Percentiles rank a stretch among this genome's conserved stretches.
These are phyloP conservation scores for Apostichopus leukothele DNA, from an alignment of 53 echinoderm and acorn worm genomes.

Conservation along the genomic window DNA sequence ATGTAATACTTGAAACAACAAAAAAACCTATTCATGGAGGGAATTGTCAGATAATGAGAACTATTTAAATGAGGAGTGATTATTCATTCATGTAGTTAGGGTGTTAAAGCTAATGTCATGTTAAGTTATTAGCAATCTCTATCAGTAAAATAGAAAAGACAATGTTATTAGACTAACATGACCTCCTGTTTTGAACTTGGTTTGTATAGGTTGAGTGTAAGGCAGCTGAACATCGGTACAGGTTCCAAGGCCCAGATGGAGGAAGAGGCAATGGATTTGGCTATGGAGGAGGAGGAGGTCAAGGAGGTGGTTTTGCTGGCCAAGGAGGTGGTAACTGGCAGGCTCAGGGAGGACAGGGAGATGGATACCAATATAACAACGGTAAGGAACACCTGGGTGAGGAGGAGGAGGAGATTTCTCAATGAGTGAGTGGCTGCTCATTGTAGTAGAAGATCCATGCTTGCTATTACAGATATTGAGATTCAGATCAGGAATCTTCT, in stretches of 20 bases:
- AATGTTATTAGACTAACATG: not conserved
- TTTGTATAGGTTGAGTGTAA: slow-evolving; percentile 22
- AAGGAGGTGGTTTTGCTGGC: not conserved
- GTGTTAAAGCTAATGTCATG: no score
- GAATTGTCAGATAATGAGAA: no score
- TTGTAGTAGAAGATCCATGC: no score
- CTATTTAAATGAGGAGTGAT: no score
- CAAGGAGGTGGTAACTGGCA: slow-evolving; percentile 20
- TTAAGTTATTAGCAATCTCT: not conserved
- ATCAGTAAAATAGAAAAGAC: not conserved
- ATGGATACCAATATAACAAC: slow-evolving; percentile 4
- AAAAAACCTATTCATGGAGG: no score
- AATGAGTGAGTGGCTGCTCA: no score
- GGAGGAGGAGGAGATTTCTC: no score
- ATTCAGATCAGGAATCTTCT: no score
- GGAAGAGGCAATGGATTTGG: not conserved
- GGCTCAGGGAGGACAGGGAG: slow-evolving; percentile 25
- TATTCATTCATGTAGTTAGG: no score
- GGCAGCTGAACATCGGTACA: slow-evolving; percentile 9
- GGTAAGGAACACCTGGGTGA: not conserved
- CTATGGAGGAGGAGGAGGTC: not conserved
- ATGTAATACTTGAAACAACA: no score
- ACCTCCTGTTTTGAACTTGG: slow-evolving; percentile 3
- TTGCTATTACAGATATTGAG: no score
- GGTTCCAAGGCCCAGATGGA: not conserved